A percentile compares a stretch with the other conserved stretches of the same genome.
phyloP scores from a whole-genome alignment of 2,113 vertebrate genomes.

The Podilymbus podiceps region DNA sequence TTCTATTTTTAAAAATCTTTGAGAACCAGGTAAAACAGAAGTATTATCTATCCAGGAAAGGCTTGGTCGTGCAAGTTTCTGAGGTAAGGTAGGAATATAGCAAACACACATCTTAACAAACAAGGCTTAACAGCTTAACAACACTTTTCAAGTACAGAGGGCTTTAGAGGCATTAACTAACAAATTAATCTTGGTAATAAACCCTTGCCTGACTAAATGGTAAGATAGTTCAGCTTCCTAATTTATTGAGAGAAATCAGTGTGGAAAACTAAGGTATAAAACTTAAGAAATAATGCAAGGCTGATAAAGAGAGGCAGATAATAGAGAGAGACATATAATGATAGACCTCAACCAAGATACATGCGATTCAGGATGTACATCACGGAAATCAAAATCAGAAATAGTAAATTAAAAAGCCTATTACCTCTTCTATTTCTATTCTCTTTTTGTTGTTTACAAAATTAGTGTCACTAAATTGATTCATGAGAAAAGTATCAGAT shows the following conservation, averaged over 20 bases:
- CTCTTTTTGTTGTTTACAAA: background rate
- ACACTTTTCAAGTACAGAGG: background rate
- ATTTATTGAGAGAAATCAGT: background rate
- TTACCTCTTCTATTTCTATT: background rate
- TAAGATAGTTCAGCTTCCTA: background rate
- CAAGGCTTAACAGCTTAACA: background rate
- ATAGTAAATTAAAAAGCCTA: background rate
- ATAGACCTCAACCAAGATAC: background rate
- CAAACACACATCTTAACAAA: constrained; percentile 5
- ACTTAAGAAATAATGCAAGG: background rate
- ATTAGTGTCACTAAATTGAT: background rate
- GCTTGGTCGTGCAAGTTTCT: background rate
- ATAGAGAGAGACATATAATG: background rate
- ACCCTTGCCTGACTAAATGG: background rate
- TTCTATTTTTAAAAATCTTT: background rate
- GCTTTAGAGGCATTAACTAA: background rate
- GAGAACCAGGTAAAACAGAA: background rate
- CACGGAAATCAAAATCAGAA: background rate
- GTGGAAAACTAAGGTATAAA: background rate
- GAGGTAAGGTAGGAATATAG: background rate
- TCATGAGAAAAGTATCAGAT: background rate
- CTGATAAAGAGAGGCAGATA: background rate
- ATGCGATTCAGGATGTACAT: background rate
- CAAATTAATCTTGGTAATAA: constrained; percentile 43
- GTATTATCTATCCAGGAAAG: background rate